Base-by-base conservation (phyloP, 2,113 vertebrate species). In the Indicator maculatus region DNA sequence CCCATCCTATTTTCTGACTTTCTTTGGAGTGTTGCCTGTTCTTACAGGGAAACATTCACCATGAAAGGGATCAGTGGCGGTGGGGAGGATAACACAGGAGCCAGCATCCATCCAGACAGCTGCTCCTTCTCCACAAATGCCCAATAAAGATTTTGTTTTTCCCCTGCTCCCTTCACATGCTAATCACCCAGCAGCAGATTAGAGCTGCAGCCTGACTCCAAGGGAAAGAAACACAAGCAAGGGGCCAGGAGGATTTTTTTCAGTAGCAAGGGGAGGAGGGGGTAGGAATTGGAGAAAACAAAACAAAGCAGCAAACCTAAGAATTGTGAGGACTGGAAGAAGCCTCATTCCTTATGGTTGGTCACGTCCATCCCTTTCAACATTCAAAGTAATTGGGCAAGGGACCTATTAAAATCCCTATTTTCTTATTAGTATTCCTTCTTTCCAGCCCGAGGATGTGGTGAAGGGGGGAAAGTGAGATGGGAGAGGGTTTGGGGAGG, bases 131-230 rank as follows among this genome's bases (percentile, higher is more conserved):
- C 79, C 74, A 28, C 56, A 58, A 92, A 47, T 45, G 5, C 63
- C 78, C 72, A 89, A 95, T 91, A 94, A 91, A 79, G 86, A 93
- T 95, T 86, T 90, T 95, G 84, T 94, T 94, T 79, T 79, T 93
- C 86, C 88, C 63, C 63, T 18, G 77, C 64, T 94, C 83, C 63
- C 83, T 63, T n/a, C 45, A 94, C 86, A 76, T 95, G 91, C 95
- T 96, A 96, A 82, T 81, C 71, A 89, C 28, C 52, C 67, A 55
- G 79, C 17, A 65, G 52, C 5, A 70, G 72, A 87, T 91, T 82
- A 75, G 69, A 75, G 61, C 50, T 31, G 64, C 79, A 74, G 90
- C 60, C 83, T 71, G 93, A 81, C 80, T 94, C 88, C 73, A 14
- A 83, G 79, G 53, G 53, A 95, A 83, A 79, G 58, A 8, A 77